Conservation (phyloP, 2,888 invertebrate species). For the Eutolmus rufibarbis region DNA sequence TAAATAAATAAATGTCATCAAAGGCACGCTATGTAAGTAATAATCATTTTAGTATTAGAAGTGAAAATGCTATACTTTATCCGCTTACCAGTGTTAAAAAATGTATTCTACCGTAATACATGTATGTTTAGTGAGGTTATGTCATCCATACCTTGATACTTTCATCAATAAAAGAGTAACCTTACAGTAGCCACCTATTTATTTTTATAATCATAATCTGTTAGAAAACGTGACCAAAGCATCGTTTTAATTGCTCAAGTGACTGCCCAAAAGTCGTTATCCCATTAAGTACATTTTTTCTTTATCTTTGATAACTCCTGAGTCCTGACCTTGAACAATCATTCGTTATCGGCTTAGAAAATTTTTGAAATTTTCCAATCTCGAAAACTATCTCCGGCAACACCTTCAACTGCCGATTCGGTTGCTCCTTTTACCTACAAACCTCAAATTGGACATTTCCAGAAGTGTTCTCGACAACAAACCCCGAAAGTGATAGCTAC, state of each 20-base stretch:
- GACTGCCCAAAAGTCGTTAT: background rate
- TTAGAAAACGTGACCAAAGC: background rate
- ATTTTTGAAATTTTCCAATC: background rate
- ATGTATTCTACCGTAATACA: background rate
- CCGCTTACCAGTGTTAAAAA: too few relatives aligned
- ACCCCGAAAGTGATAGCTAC: background rate
- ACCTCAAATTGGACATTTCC: background rate
- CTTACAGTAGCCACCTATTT: background rate
- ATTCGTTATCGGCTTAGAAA: background rate
- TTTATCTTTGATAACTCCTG: background rate
- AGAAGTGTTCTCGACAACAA: conserved; percentile 8
- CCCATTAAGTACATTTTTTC: background rate
- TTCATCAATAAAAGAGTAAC: background rate
- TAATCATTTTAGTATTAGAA: too few relatives aligned
- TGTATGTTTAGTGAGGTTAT: background rate
- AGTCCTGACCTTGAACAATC: background rate
- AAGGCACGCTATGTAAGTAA: too few relatives aligned
- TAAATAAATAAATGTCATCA: too few relatives aligned
- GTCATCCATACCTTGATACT: background rate
- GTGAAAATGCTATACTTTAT: too few relatives aligned
- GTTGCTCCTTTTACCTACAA: background rate
- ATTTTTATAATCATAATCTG: background rate
- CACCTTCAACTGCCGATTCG: background rate
- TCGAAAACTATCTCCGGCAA: background rate
- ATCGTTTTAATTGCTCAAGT: background rate